phyloP scores from a whole-genome alignment of 1,140 invertebrate species.

The Bombus vancouverensis region DNA sequence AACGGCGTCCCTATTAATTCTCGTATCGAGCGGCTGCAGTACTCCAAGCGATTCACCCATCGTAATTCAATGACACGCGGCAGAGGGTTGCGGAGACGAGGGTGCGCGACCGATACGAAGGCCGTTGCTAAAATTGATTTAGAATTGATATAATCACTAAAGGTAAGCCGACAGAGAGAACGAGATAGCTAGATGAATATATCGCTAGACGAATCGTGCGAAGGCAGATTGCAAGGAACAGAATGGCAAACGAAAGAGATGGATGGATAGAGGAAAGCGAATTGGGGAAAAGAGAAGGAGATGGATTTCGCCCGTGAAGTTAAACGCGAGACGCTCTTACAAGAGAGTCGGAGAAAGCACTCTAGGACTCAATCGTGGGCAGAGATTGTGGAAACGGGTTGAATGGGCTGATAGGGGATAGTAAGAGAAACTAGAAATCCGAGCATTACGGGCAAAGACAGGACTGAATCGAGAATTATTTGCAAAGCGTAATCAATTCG shows the following conservation, averaged over 20 bases:
- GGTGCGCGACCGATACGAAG: constrained; percentile 39
- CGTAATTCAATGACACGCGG: constrained; percentile 70
- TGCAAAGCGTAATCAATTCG: constrained; percentile 10
- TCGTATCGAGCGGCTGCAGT: constrained; percentile 67
- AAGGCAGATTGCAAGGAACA: not conserved
- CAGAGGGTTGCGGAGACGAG: constrained; percentile 8
- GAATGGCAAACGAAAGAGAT: not conserved
- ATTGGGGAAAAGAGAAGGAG: not conserved
- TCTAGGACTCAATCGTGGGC: constrained; percentile 45
- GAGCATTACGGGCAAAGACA: not conserved
- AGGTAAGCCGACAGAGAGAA: constrained; percentile 55
- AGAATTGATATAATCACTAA: constrained; percentile 72
- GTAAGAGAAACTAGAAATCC: not conserved
- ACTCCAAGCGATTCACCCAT: constrained; percentile 69
- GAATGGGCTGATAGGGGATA: not conserved
- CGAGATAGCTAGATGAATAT: not conserved
- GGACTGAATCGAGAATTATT: constrained; percentile 1
- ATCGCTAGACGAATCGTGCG: not conserved
- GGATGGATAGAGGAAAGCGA: not conserved
- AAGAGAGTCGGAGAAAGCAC: constrained; percentile 17
- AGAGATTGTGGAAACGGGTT: constrained; percentile 30
- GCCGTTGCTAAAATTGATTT: constrained; percentile 75
- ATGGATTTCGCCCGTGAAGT: not conserved
- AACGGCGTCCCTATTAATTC: constrained; percentile 71
- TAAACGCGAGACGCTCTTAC: constrained; percentile 23